phyloP scores from a whole-genome alignment of 2,113 vertebrate genomes.

The Micronisus gabar region DNA sequence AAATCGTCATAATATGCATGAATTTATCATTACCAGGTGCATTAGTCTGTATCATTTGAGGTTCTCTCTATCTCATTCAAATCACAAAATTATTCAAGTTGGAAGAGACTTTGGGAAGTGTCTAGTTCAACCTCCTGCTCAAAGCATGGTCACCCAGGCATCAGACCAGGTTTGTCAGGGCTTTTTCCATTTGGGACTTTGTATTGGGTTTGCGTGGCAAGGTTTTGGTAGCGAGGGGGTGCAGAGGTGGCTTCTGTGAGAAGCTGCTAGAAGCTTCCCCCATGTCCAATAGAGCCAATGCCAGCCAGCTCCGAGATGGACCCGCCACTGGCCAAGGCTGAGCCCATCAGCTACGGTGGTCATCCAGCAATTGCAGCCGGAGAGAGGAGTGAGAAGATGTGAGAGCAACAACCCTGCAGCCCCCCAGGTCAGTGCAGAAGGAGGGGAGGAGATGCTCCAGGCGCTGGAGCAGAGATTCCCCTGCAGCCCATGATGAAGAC shows the following conservation, averaged over 20 bases:
- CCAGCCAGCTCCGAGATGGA: background rate
- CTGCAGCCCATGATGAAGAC: background rate
- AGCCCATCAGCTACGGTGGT: accelerated
- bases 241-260: background rate
- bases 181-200: background rate
- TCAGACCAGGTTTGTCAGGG: background rate
- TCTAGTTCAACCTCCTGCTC: background rate
- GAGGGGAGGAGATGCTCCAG: background rate
- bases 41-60: background rate
- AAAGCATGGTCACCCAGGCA: background rate
- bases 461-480: background rate
- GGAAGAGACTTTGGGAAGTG: background rate
- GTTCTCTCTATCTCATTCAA: background rate
- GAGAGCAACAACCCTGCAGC: background rate
- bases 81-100: background rate
- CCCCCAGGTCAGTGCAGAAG: background rate
- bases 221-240: background rate
- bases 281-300: background rate
- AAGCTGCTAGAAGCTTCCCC: background rate
- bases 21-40: background rate
- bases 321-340: accelerated
- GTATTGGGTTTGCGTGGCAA: background rate
- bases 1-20: background rate
- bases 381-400: background rate
- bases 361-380: background rate